phyloP scores from a whole-genome alignment of 2,113 vertebrate species.

The Potamarius usumacintae region DNA sequence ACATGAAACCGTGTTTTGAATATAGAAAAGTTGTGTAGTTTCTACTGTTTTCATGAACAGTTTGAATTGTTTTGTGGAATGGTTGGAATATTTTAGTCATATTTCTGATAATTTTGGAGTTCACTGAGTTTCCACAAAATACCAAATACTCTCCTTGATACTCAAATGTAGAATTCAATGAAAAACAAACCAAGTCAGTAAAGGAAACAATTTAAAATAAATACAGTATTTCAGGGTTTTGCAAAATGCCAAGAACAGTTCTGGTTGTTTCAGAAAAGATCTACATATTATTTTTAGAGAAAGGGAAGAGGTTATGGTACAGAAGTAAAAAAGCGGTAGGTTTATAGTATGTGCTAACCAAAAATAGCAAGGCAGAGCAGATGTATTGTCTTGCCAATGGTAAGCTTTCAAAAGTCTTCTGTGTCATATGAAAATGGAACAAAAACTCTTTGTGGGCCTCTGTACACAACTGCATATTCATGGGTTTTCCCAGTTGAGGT shows the following conservation, averaged over 20 bases:
- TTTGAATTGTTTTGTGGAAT: background rate
- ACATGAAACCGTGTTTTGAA: background rate
- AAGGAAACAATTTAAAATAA: background rate
- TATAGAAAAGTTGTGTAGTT: background rate
- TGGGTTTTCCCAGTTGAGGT: background rate
- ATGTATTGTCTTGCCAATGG: background rate
- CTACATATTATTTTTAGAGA: background rate
- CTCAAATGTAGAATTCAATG: background rate
- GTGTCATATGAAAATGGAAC: conserved; percentile 4
- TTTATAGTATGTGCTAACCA: background rate
- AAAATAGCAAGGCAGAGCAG: conserved; percentile 16
- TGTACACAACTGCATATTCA: conserved; percentile 35
- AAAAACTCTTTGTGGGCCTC: conserved; percentile 19
- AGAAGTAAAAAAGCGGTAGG: conserved; percentile 1
- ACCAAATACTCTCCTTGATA: background rate
- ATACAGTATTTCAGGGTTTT: background rate
- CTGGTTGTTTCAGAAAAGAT: background rate
- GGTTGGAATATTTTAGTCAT: background rate
- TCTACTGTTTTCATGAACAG: background rate
- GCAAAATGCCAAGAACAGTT: background rate
- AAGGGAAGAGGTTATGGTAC: background rate
- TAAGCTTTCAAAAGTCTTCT: conserved; percentile 11
- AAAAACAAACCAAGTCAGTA: background rate
- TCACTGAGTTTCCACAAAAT: background rate
- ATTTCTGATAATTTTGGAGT: background rate